Conservation (phyloP, 2,797 vertebrate species). For the Halcyon chelicuti region DNA sequence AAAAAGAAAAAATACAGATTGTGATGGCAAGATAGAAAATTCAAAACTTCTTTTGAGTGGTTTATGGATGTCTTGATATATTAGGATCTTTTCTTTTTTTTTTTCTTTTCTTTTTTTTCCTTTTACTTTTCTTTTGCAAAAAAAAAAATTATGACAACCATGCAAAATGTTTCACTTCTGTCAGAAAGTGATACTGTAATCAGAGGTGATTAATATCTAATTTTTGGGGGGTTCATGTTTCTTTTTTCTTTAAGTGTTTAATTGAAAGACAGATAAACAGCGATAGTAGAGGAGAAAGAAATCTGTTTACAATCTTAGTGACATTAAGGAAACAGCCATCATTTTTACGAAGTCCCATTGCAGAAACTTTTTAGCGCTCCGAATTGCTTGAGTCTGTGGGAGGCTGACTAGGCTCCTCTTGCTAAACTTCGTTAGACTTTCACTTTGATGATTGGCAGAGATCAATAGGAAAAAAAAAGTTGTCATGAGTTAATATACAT, state of each 20-base stretch:
- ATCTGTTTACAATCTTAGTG: neutral
- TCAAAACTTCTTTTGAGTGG: neutral
- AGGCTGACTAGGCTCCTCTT: neutral
- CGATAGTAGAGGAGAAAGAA: neutral
- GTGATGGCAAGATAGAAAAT: neutral
- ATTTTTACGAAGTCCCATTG: neutral
- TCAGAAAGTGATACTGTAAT: neutral
- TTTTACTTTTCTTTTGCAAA: too few species aligned
- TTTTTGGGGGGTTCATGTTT: accelerated
- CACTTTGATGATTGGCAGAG: neutral
- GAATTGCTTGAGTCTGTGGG: neutral
- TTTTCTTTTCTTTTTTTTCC: too few species aligned
- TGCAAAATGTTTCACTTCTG: neutral
- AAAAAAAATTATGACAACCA: neutral
- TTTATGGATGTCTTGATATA: neutral
- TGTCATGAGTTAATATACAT: neutral
- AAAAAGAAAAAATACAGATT: neutral
- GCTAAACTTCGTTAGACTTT: neutral
- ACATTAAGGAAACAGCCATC: neutral
- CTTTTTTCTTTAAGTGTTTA: neutral
- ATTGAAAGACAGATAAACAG: neutral
- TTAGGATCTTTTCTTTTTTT: too few species aligned
- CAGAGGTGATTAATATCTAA: neutral
- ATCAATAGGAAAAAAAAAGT: neutral
- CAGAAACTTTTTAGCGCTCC: neutral